A percentile compares a stretch with the other conserved stretches of the same genome.
Evolutionary conservation across 2,888 invertebrate genomes (phyloP).

Genomic region (Torymus aiolomorphi): DNA sequence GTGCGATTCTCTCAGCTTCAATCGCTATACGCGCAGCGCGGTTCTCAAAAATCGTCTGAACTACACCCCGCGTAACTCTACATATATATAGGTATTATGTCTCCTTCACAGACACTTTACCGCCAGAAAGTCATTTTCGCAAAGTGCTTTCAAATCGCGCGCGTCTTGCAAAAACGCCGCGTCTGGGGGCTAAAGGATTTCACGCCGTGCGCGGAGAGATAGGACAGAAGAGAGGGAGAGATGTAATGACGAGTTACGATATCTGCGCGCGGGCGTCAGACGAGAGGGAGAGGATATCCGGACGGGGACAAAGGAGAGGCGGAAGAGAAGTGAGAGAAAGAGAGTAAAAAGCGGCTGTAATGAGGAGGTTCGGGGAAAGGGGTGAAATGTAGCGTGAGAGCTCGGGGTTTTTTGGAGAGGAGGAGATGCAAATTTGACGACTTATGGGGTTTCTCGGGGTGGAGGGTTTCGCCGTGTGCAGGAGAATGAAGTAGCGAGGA

Average conservation of each 20-base stretch:
- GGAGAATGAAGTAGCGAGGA: too few relatives aligned
- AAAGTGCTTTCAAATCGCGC: constrained; percentile 31
- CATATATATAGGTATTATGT: too few relatives aligned
- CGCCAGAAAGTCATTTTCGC: too few relatives aligned
- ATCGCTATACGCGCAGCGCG: neutral
- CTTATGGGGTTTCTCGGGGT: too few relatives aligned
- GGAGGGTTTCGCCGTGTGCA: too few relatives aligned
- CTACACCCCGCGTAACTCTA: too few relatives aligned
- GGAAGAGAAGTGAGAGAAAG: neutral
- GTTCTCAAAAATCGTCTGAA: constrained; percentile 8
- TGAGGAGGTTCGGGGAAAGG: neutral
- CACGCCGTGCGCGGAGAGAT: neutral
- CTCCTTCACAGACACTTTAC: too few relatives aligned
- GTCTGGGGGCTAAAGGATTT: neutral
- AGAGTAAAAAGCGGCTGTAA: neutral
- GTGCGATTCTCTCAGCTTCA: too few relatives aligned
- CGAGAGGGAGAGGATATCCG: neutral
- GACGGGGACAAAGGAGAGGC: constrained; percentile 25
- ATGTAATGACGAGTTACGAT: constrained; percentile 46
- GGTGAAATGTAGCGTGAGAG: neutral
- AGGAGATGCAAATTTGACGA: too few relatives aligned
- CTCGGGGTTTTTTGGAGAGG: too few relatives aligned
- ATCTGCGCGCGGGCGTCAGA: neutral
- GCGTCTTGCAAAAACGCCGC: neutral
- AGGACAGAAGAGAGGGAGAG: neutral